Evolutionary conservation across 2,888 invertebrate genomes (phyloP), one percentile per base, ranked within the genome.

Genomic region (Drosophila neotestacea): DNA sequence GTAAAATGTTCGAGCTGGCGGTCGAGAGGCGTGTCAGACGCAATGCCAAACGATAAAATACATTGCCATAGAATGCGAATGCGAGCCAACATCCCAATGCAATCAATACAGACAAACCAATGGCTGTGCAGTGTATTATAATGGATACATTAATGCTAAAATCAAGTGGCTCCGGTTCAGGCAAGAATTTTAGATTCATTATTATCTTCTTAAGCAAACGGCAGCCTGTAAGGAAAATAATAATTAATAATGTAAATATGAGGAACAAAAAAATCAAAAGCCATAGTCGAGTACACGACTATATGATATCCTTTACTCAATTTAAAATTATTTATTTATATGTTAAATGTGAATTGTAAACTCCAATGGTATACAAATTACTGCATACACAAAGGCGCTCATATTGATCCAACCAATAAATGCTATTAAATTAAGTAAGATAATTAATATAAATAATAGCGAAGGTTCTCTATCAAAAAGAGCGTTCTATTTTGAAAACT

Each of bases 1-100:
- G 93, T 39, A 95, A 88, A 93, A 91, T 94, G 93, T 92, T 86
- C 16, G 83, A 82, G 3, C 79, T 71, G n/a, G 78, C 48, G 3
- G 70, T 13, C 4, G 86, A 77, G 4, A 91, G 70, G 4, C 85
- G 80, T 1, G 83, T 85, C n/a, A 91, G 10, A n/a, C 90, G 88
- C 47, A 79, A 28, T 0, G 86, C 84, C 61, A 91, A 39, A 38
- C 81, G 81, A 55, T 82, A 67, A 3, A 90, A 72, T 7, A 73
- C 73, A 60, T 88, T 88, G 5, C 90, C 90, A 61, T 86, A 80
- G 27, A 83, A 47, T 2, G 75, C 73, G 52, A 91, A 38, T 2
- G 77, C 60, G 4, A 81, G 54, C 91, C 91, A 91, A 5, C 81
- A 48, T 4, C 30, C 54, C 38, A 85, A 64, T 4, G 81, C 72